Percentiles rank a stretch among this genome's conserved stretches.
Conservation (phyloP, 2,797 vertebrate genomes). For the Lacerta bilineata region DNA sequence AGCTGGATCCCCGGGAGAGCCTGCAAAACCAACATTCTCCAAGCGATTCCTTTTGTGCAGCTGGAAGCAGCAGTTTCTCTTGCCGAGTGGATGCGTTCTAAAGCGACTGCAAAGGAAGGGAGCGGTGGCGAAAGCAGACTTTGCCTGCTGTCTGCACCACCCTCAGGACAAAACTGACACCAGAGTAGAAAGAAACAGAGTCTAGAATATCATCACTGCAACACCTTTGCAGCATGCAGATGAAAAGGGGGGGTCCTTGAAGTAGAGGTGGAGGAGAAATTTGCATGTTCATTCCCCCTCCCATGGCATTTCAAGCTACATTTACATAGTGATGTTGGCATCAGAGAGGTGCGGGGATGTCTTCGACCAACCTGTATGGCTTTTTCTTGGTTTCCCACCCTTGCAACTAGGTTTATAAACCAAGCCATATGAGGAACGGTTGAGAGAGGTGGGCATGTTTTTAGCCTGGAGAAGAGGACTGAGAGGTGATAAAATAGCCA, state of each 20-base stretch:
- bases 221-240: neutral
- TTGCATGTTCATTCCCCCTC: no score
- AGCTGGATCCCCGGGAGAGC: neutral
- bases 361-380: no score
- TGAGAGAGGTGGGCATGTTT: no score
- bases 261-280: no score
- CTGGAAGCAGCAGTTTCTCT: conserved; percentile 3
- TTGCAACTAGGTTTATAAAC: no score
- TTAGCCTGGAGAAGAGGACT: no score
- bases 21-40: conserved; percentile 15
- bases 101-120: neutral
- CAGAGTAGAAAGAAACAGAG: neutral
- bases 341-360: no score
- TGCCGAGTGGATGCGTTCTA: neutral
- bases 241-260: neutral
- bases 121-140: neutral
- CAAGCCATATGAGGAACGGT: no score
- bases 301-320: no score
- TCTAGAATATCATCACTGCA: neutral
- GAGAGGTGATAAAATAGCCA: no score
- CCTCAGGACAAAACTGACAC: neutral
- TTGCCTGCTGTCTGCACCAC: neutral
- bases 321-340: no score
- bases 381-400: no score
- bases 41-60: neutral